Conservation (phyloP, 64 coral and sea anemone genomes). For the Catalaphyllia jardinei region DNA sequence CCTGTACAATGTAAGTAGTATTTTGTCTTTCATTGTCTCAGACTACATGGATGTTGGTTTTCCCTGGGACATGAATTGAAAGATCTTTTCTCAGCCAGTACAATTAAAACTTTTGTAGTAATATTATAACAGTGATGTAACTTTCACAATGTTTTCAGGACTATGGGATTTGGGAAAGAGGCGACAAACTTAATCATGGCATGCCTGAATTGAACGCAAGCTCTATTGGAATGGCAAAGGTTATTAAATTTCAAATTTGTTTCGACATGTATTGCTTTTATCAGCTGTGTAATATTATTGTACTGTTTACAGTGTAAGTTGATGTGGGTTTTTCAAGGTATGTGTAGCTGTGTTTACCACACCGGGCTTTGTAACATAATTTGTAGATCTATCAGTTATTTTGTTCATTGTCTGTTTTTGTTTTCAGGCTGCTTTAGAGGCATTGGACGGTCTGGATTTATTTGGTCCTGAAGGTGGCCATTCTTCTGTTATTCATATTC, state of each 20-base stretch:
- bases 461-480: conserved; percentile 92
- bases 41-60: too few relatives aligned
- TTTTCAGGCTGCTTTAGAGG: conserved; percentile 86
- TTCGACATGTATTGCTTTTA: background rate
- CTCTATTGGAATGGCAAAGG: conserved; percentile 97
- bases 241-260: background rate
- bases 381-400: conserved; percentile 1
- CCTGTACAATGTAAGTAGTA: too few relatives aligned
- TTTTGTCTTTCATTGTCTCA: too few relatives aligned
- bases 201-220: conserved; percentile 97
- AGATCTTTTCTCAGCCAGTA: too few relatives aligned
- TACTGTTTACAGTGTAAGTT: too few relatives aligned
- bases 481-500: conserved; percentile 88
- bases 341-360: background rate
- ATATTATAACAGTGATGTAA: too few relatives aligned
- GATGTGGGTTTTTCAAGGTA: too few relatives aligned
- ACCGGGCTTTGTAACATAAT: background rate
- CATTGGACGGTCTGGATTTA: conserved; percentile 93
- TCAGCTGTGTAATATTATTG: too few relatives aligned
- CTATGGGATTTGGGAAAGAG: conserved; percentile 99
- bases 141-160: conserved; percentile 44
- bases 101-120: too few relatives aligned
- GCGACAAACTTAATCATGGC: conserved; percentile 96
- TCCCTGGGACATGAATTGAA: too few relatives aligned
- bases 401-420: background rate